Percentiles rank a stretch among this genome's conserved stretches.
Conservation (phyloP, 2,888 invertebrate species). For the Lacanobia oleracea region DNA sequence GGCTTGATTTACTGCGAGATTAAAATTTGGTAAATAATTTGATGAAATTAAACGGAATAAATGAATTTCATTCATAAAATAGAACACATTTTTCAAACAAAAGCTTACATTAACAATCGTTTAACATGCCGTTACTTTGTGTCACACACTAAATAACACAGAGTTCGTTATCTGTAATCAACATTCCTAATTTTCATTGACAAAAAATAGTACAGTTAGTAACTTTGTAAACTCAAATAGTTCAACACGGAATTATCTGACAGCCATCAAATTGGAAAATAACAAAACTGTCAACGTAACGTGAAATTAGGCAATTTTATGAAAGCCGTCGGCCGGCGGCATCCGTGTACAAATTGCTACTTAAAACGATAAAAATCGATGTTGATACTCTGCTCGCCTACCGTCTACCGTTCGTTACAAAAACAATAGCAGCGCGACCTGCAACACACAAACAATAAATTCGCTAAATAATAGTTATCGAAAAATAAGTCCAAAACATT, state of each 20-base stretch:
- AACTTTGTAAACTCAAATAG: slow-evolving; percentile 65
- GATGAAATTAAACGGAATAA: slow-evolving; percentile 6
- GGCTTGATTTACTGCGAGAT: slow-evolving; percentile 44
- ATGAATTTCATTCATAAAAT: slow-evolving; percentile 9
- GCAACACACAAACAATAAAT: slow-evolving; percentile 82
- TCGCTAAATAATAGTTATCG: slow-evolving; percentile 89
- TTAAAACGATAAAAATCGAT: slow-evolving; percentile 76
- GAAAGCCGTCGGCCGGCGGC: slow-evolving; percentile 65
- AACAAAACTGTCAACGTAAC: slow-evolving; percentile 74
- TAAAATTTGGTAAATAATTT: not conserved
- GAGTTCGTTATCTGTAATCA: slow-evolving; percentile 61
- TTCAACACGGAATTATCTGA: slow-evolving; percentile 68
- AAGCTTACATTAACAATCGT: slow-evolving; percentile 41
- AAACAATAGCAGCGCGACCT: slow-evolving; percentile 73
- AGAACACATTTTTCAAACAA: slow-evolving; percentile 6
- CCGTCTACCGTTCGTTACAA: slow-evolving; percentile 65
- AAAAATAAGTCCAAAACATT: slow-evolving; percentile 88
- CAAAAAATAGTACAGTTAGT: slow-evolving; percentile 61
- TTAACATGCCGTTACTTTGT: slow-evolving; percentile 57
- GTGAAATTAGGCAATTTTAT: slow-evolving; percentile 75
- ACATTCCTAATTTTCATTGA: slow-evolving; percentile 64
- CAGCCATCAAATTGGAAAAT: slow-evolving; percentile 73
- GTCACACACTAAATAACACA: slow-evolving; percentile 59
- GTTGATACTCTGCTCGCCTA: slow-evolving; percentile 61
- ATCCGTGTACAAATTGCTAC: slow-evolving; percentile 83